Evolutionary conservation across 2,797 vertebrate species (phyloP), one percentile per base, ranked within the genome.

Genomic region (Danio choprae): DNA sequence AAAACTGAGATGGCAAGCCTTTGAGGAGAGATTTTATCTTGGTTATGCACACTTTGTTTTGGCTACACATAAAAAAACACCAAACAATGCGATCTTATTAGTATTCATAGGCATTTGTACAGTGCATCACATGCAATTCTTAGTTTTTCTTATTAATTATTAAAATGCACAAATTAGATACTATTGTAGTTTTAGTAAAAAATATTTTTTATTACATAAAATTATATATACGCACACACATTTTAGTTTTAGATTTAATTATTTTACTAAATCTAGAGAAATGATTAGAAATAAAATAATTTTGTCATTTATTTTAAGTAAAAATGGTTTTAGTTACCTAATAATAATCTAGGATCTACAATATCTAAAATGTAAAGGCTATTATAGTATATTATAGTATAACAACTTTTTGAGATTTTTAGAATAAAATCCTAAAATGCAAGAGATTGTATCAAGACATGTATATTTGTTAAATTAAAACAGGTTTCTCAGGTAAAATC

Each of bases 11-110:
- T 69, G 16, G 13, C 11, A 44, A 46, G 55, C 40, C 22, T 71
- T 60, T 64, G 67, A 68, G 62, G 40, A 40, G 71, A 81, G 72
- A 71, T 59, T n/a, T 29, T 22, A 51, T 46, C 74, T 76, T 41
- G 44, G 18, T 15, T 22, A 71, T 81, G 72, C n/a, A 68, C 44
- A 68, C 48, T 79, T 73, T 81, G 68, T 20, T 70, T 72, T 56
- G 18, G 51, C 62, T 80, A 51, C 38, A 65, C 18, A 50, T 46
- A 13, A 79, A 46, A n/a, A 70, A 7, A 40, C 48, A 70, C 51
- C 11, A 62, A 40, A 43, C 29, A 51, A 41, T 40, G 40, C 46
- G 70, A 73, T 73, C 53, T 58, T 11, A 29, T 58, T 16, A 58
- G 38, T n/a, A 72, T 56, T 43, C 38, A 7, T 4, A 53, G 22